phyloP scores from a whole-genome alignment of 2,113 vertebrate species.

The Microcebus tavaratra region DNA sequence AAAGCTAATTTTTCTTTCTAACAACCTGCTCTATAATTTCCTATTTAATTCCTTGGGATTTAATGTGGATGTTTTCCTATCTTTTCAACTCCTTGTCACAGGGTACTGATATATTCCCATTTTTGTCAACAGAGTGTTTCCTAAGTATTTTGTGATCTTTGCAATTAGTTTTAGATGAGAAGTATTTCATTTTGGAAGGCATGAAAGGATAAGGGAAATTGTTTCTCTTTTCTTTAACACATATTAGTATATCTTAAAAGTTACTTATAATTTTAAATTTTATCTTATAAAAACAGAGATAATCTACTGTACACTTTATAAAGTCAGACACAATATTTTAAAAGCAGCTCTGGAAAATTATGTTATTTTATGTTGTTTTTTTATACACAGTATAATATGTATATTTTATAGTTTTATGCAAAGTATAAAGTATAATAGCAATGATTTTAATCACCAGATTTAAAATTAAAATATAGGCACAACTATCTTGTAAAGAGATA shows the following conservation, averaged over 20 bases:
- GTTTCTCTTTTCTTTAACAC: background rate
- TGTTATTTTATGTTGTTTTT: background rate
- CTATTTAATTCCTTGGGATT: background rate
- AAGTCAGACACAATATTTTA: background rate
- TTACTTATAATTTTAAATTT: constrained; percentile 8
- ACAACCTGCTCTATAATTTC: background rate
- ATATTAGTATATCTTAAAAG: background rate
- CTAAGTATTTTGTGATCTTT: background rate
- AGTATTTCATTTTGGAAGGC: background rate
- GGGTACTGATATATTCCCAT: background rate
- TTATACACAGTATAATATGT: background rate
- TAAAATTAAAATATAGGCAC: background rate
- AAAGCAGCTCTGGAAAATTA: background rate
- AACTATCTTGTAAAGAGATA: background rate
- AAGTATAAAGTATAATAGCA: background rate
- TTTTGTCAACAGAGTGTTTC: background rate
- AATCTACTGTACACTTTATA: background rate
- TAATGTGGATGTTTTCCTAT: background rate
- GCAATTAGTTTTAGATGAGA: background rate
- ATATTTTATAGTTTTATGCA: background rate
- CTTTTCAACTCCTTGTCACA: background rate
- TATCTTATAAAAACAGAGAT: background rate
- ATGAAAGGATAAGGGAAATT: background rate
- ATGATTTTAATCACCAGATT: background rate
- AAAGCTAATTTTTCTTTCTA: background rate